A percentile compares a stretch with the other conserved stretches of the same genome.
phyloP scores from a whole-genome alignment of 2,113 vertebrate species.

The Todiramphus saurophagus region DNA sequence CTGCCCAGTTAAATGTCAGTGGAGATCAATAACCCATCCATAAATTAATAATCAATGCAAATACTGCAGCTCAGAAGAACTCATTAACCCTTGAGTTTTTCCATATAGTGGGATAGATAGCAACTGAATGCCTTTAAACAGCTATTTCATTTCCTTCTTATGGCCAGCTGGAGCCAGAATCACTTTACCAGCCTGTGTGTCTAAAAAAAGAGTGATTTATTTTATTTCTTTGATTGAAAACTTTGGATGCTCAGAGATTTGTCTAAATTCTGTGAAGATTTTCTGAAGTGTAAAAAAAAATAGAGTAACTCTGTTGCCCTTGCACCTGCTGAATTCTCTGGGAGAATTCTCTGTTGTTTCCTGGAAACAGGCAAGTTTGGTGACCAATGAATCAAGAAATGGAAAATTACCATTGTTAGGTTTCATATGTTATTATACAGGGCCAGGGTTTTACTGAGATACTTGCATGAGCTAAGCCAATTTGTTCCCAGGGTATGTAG shows the following conservation, averaged over 20 bases:
- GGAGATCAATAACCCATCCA: background rate
- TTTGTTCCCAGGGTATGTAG: background rate
- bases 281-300: background rate
- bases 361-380: background rate
- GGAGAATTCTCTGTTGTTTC: background rate
- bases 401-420: background rate
- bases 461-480: background rate
- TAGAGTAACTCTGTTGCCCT: background rate
- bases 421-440: background rate
- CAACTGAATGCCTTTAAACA: background rate
- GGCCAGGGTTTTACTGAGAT: background rate
- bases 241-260: background rate
- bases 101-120: background rate
- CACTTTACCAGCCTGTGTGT: background rate
- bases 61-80: background rate
- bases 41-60: background rate
- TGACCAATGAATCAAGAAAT: background rate
- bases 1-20: background rate
- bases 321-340: background rate
- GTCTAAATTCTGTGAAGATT: background rate
- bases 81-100: background rate
- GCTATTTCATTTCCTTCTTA: background rate
- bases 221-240: background rate
- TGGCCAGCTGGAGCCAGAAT: background rate
- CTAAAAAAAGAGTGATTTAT: background rate